phyloP scores from a whole-genome alignment of 2,888 invertebrate species.

The Pasiphila rectangulata region DNA sequence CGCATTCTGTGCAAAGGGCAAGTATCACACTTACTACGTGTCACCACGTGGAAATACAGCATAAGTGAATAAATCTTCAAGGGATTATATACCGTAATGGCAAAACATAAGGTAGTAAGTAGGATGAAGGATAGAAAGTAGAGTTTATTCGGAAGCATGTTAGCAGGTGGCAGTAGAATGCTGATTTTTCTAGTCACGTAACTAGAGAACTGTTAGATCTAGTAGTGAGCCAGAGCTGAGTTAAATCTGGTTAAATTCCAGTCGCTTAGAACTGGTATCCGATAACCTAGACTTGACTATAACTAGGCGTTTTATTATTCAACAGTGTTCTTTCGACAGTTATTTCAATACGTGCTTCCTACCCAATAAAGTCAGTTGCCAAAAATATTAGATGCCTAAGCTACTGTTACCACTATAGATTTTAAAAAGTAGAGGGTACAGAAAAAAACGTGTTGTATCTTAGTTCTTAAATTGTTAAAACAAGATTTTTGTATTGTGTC shows the following conservation, averaged over 20 bases:
- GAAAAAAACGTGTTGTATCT: no score
- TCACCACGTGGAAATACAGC: conserved; percentile 3
- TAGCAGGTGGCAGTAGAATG: conserved; percentile 44
- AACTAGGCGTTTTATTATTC: conserved; percentile 19
- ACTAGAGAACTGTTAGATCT: conserved; percentile 52
- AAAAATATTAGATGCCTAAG: no score
- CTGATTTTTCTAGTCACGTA: conserved; percentile 63
- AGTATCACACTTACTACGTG: conserved; percentile 30
- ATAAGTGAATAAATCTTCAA: neutral
- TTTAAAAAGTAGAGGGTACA: no score
- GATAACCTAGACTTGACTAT: conserved; percentile 10
- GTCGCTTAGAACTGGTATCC: conserved; percentile 29
- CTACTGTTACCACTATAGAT: no score
- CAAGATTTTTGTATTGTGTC: no score
- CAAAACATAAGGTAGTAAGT: conserved; percentile 18
- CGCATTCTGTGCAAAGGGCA: conserved; percentile 15
- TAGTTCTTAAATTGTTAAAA: no score
- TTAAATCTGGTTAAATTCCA: conserved; percentile 32
- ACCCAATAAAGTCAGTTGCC: neutral
- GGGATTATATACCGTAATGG: conserved; percentile 10
- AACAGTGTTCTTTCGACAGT: conserved; percentile 10
- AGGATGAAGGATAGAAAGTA: conserved; percentile 12
- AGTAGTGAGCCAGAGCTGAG: no score
- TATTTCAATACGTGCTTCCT: conserved; percentile 4
- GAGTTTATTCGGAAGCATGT: conserved; percentile 22